Evolutionary conservation across 2,888 invertebrate species (phyloP).

Genomic region (Yponomeuta sedellus): DNA sequence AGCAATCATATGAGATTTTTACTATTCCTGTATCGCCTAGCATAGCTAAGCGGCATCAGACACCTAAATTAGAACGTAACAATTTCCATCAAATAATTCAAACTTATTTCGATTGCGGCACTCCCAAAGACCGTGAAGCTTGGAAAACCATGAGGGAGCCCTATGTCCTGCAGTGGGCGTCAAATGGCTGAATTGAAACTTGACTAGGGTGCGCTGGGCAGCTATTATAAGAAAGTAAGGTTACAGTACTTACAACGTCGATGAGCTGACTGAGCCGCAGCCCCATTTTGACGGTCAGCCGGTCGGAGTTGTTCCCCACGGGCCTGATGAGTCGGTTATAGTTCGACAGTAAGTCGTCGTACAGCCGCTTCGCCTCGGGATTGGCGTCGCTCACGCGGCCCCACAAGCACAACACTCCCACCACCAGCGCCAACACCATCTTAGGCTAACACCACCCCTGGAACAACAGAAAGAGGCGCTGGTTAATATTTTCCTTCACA

Average conservation of each 20-base stretch:
- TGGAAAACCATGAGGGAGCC: no score
- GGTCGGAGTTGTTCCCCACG: constrained; percentile 95
- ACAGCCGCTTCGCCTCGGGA: constrained; percentile 95
- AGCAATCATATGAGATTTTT: no score
- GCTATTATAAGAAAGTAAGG: no score
- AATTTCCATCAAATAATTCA: no score
- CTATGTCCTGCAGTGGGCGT: no score
- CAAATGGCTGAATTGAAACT: no score
- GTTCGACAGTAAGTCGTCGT: constrained; percentile 95
- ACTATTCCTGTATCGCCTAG: no score
- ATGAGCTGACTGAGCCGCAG: constrained; percentile 92
- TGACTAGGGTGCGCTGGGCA: no score
- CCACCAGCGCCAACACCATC: constrained; percentile 86
- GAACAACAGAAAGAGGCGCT: constrained; percentile 37
- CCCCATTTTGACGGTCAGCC: constrained; percentile 96
- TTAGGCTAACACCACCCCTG: constrained; percentile 91
- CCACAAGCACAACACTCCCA: constrained; percentile 85
- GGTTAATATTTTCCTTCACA: background rate
- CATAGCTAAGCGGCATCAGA: no score
- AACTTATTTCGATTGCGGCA: no score
- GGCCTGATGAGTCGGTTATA: constrained; percentile 97
- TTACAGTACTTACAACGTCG: constrained; percentile 87
- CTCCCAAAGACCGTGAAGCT: no score
- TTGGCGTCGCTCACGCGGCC: constrained; percentile 88
- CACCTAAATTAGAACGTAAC: no score